A percentile compares a stretch with the other conserved stretches of the same genome.
These are phyloP conservation scores for Zaprionus bogoriensis DNA, from an alignment of 2,888 invertebrate species.

Conservation along the genomic window DNA sequence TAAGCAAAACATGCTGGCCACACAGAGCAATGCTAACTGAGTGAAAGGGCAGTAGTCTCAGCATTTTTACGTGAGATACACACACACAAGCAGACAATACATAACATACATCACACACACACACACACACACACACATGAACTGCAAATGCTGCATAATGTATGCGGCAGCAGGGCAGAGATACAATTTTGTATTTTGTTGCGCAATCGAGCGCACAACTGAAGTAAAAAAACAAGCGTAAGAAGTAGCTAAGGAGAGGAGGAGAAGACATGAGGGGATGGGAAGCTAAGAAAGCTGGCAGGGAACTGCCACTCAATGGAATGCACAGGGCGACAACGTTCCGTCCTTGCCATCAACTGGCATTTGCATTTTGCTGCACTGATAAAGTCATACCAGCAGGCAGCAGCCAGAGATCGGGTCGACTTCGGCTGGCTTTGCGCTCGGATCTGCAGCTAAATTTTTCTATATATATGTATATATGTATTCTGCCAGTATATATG, in stretches of 20 bases:
- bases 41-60: conserved; percentile 33
- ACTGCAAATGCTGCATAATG: conserved; percentile 46
- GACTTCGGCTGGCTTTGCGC: background rate
- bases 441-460: conserved; percentile 18
- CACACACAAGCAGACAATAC: conserved; percentile 8
- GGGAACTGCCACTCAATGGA: conserved; percentile 68
- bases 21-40: conserved; percentile 24
- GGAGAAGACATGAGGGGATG: conserved; percentile 5
- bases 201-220: conserved; percentile 75
- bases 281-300: conserved; percentile 34
- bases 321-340: conserved; percentile 28
- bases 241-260: background rate
- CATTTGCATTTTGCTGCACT: conserved; percentile 52
- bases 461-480: no score
- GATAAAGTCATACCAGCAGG: conserved; percentile 53
- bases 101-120: conserved; percentile 12
- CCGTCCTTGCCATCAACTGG: conserved; percentile 49
- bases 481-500: background rate
- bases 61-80: conserved; percentile 27
- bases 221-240: conserved; percentile 56
- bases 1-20: conserved; percentile 43
- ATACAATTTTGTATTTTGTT: conserved; percentile 69
- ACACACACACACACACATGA: conserved; percentile 3
- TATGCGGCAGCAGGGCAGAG: conserved; percentile 33
- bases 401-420: no score